Base-by-base conservation (phyloP, 2,113 vertebrate genomes). In the Nymphicus hollandicus region DNA sequence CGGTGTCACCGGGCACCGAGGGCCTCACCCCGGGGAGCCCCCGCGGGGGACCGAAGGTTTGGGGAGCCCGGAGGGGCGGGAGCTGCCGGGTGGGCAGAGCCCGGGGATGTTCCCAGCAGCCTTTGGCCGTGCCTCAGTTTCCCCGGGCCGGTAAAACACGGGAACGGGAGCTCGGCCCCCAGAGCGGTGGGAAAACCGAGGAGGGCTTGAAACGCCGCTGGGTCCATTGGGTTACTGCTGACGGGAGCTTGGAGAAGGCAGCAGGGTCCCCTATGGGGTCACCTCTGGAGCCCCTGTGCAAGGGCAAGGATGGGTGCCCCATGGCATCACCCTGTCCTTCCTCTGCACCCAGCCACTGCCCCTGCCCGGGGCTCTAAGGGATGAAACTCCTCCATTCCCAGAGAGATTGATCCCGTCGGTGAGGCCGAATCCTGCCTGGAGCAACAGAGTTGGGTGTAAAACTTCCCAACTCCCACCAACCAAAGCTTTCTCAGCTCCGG, bases 401-500 rank as follows among this genome's bases (percentile, higher is more conserved):
- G 61, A 50, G 70, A 82, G 47, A 8, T 0, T 0, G 12, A 81
- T 61, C 76, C 84, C 55, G 49, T 4, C 1, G 50, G 84, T 11
- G 6, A n/a, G 25, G 41, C 41, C 17, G 0, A 37, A 52, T 46
- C 46, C 37, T 10, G 9, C 60, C 35, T 6, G 8, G 31, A 60
- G 69, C 68, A 6, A 7, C 27, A 4, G 24, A 20, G 43, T 23
- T 11, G 50, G 31, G 20, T 14, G 46, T 4, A 16, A 83, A 86
- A 65, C 44, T 39, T 31, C 65, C 76, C 73, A 1, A 0, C 3
- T 9, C 39, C 6, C 68, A 6, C 8, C 29, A 1, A 4, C 9
- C 27, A 3, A 41, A 28, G 18, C 39, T 29, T n/a, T 22, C 7
- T 14, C 2, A 2, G 44, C 44, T 43, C 39, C 0, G 6, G 24